Evolutionary conservation across 2,113 vertebrate genomes (phyloP).

Genomic region (Psittacara wagleri): DNA sequence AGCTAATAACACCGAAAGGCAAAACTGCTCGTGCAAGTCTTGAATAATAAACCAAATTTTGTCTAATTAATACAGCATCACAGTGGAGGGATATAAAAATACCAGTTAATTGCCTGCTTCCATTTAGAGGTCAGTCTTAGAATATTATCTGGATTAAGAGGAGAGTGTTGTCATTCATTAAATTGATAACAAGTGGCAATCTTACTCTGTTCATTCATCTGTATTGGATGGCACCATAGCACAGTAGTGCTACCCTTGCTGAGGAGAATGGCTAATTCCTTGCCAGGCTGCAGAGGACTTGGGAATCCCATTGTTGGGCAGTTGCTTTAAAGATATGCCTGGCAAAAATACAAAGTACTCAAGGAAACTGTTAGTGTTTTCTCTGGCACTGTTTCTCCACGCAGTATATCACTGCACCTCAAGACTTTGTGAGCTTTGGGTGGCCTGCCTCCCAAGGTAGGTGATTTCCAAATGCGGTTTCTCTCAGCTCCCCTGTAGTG

Average conservation of each 20-base stretch:
- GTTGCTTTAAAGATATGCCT: neutral
- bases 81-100: neutral
- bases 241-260: neutral
- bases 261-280: neutral
- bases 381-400: neutral
- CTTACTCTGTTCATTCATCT: neutral
- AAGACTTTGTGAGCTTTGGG: neutral
- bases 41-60: neutral
- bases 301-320: neutral
- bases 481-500: neutral
- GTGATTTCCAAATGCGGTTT: neutral
- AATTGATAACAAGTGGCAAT: neutral
- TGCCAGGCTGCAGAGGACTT: neutral
- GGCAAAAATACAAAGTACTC: neutral
- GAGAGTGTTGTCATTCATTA: neutral
- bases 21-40: neutral
- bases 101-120: neutral
- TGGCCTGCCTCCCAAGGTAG: neutral
- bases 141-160: neutral
- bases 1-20: neutral
- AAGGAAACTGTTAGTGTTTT: neutral
- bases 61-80: neutral
- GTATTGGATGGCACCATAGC: neutral
- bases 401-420: rapidly evolving
- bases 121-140: neutral